Percentiles rank a stretch among this genome's conserved stretches.
Evolutionary conservation across 2,113 vertebrate genomes (phyloP).

Genomic region (Junco hyemalis): DNA sequence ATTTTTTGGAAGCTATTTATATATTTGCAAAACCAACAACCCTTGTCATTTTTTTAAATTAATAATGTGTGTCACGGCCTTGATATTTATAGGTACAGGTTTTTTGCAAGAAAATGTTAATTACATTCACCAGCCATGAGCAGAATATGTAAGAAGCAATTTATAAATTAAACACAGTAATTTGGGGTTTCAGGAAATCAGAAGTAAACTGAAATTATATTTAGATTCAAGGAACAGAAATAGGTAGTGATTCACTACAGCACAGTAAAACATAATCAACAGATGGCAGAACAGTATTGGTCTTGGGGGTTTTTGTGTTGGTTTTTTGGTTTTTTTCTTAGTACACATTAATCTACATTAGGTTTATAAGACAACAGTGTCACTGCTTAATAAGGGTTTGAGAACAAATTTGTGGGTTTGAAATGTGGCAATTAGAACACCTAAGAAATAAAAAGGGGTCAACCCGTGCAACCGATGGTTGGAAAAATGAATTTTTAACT

Average conservation of each 20-base stretch:
- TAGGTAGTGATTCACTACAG: neutral
- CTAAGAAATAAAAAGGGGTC: neutral
- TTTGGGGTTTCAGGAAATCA: neutral
- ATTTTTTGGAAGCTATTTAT: neutral
- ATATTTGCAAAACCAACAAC: neutral
- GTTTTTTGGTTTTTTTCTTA: neutral
- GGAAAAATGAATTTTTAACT: neutral
- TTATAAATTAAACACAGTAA: constrained; percentile 44
- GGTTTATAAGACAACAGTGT: neutral
- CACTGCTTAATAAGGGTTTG: neutral
- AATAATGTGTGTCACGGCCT: neutral
- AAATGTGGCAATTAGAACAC: neutral
- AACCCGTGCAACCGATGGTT: neutral
- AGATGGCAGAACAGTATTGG: neutral
- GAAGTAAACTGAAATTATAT: constrained; percentile 21
- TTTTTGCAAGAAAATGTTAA: constrained; percentile 32
- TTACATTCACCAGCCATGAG: constrained; percentile 28
- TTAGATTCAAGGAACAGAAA: neutral
- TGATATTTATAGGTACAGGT: constrained; percentile 10
- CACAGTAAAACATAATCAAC: constrained; percentile 7
- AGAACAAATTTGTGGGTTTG: neutral
- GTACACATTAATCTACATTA: constrained; percentile 12
- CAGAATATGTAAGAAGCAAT: neutral
- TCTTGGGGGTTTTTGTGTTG: neutral
- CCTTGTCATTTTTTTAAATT: neutral